Evolutionary conservation across 2,113 vertebrate species (phyloP).

Genomic region (Telmatochromis sp.): DNA sequence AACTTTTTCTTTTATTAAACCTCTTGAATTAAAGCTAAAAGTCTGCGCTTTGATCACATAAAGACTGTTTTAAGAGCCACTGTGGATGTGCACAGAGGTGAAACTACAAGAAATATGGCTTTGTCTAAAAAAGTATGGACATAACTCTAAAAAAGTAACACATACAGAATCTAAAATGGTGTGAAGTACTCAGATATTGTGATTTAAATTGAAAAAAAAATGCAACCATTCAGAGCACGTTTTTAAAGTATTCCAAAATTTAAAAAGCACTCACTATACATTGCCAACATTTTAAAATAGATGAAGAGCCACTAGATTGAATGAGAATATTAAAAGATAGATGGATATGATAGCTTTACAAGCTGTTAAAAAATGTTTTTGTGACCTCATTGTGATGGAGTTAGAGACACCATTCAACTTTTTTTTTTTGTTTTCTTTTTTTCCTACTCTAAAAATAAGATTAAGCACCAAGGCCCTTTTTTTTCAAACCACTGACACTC

Average conservation of each 20-base stretch:
- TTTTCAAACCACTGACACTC: neutral
- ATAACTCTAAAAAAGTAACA: neutral
- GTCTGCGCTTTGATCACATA: neutral
- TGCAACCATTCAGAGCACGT: neutral
- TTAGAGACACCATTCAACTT: neutral
- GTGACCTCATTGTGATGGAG: neutral
- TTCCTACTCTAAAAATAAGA: neutral
- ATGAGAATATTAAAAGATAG: neutral
- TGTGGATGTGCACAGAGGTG: neutral
- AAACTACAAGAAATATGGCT: neutral
- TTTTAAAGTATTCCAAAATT: neutral
- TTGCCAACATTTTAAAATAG: neutral
- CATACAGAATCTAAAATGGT: neutral
- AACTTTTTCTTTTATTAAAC: neutral
- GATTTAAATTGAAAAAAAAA: neutral
- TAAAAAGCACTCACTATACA: neutral
- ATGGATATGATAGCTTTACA: neutral
- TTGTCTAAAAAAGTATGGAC: neutral
- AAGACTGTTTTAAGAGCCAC: neutral
- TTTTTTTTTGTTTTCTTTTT: neutral
- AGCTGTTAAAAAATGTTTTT: neutral
- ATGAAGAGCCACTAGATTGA: neutral
- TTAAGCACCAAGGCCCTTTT: neutral
- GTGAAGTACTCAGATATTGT: neutral
- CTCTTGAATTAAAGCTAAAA: neutral